Evolutionary conservation across 2,113 vertebrate genomes (phyloP), one percentile per base, ranked within the genome.

Genomic region (Phrynocephalus versicolor): DNA sequence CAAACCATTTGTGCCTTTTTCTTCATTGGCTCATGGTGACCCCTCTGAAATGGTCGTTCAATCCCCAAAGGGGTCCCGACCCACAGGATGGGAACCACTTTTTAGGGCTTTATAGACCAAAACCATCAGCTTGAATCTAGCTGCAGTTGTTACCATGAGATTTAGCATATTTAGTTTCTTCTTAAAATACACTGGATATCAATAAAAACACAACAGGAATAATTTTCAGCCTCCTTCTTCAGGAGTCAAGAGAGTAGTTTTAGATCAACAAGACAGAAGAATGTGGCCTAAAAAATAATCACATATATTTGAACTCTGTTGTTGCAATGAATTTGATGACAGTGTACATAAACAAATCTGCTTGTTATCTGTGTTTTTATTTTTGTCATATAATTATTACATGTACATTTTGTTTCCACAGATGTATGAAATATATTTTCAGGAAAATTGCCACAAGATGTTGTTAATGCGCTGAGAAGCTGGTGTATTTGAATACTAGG

Each of bases 261-360:
- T 55, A 81, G 70, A 86, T 14, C 33, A 81, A 35, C 21, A 58
- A 55, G 10, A 74, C 60, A 81, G 57, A 74, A 41, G 80, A 27
- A 8, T 72, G 27, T 80, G 15, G 69, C 57, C n/a, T 0, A 0
- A 85, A 94, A 65, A 93, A 73, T 55, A 92, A 89, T 87, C 76
- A 84, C 84, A 78, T 88, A 86, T 75, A 89, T 86, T 33, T 92
- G 87, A 94, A 85, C 94, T 91, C 88, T 91, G 87, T 89, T 92
- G 92, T 73, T 81, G 81, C 89, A 67, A 37, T 91, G 90, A 94
- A 88, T 73, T 85, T 88, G 82, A 89, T 76, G 82, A 88, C 65
- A 91, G 89, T 37, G 85, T 0, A 21, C 74, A 88, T 92, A 96
- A 96, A 95, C 94, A 96, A 96, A 95, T 95, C 94, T 96, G 95